A percentile compares a stretch with the other conserved stretches of the same genome.
Conservation (phyloP, 2,888 invertebrate genomes). For the Dynastes hyllus region DNA sequence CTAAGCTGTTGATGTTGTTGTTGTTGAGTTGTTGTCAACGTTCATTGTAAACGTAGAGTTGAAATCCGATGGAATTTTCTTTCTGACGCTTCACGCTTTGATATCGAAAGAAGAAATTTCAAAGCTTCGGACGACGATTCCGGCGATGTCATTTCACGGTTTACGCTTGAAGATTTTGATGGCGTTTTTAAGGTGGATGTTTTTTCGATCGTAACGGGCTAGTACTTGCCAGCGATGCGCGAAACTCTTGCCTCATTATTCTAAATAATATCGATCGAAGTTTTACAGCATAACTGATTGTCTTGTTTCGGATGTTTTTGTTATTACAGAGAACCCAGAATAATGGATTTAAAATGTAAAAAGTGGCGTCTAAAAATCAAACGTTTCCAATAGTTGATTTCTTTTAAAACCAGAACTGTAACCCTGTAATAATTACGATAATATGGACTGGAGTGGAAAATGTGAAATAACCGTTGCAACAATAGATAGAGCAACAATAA, state of each 20-base stretch:
- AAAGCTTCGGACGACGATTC: conserved; percentile 6
- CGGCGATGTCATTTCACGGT: conserved; percentile 33
- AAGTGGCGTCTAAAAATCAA: no score
- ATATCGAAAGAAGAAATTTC: conserved; percentile 16
- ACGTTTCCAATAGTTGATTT: no score
- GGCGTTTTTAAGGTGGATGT: conserved; percentile 1
- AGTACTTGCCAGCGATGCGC: not conserved
- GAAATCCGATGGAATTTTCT: not conserved
- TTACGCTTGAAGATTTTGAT: conserved; percentile 10
- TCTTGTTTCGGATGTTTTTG: not conserved
- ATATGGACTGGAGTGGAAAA: no score
- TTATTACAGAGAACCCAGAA: not conserved
- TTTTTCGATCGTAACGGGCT: not conserved
- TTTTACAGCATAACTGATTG: not conserved
- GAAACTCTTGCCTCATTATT: not conserved
- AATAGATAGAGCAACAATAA: no score
- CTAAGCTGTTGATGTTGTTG: not conserved
- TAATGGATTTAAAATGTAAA: not conserved
- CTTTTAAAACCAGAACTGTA: no score
- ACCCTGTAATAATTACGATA: no score
- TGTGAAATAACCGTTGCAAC: no score
- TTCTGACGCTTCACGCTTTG: not conserved
- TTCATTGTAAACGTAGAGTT: not conserved
- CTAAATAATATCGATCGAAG: not conserved
- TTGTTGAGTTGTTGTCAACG: not conserved